Evolutionary conservation across 2,797 vertebrate species (phyloP).

Genomic region (Perodicticus potto): DNA sequence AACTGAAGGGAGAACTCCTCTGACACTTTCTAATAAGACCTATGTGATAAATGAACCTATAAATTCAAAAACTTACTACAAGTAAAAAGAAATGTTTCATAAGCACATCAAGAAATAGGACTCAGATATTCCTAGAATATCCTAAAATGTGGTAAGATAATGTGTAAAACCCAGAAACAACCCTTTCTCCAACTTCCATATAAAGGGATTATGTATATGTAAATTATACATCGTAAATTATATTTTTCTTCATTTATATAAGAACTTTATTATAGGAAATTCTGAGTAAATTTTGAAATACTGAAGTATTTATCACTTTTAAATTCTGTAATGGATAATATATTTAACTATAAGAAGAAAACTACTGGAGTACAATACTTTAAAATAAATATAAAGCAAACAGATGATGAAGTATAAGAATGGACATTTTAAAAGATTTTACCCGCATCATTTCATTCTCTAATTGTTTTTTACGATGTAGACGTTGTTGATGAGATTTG

Average conservation of each 20-base stretch:
- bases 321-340: conserved; percentile 28
- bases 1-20: conserved; percentile 5
- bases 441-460: conserved; percentile 99
- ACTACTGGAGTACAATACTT: conserved; percentile 21
- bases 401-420: conserved; percentile 65
- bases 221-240: conserved; percentile 14
- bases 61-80: conserved; percentile 22
- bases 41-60: conserved; percentile 43
- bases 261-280: conserved; percentile 61
- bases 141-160: conserved; percentile 39
- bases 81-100: conserved; percentile 37
- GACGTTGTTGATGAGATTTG: conserved; percentile 97
- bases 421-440: conserved; percentile 85
- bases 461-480: conserved; percentile 96
- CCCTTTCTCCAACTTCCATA: conserved; percentile 35
- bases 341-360: conserved; percentile 17
- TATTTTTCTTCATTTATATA: conserved; percentile 55
- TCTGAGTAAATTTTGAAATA: conserved; percentile 64
- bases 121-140: conserved; percentile 29
- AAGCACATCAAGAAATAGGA: background rate
- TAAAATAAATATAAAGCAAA: conserved; percentile 61
- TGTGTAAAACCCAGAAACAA: conserved; percentile 41
- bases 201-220: conserved; percentile 20
- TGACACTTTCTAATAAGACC: conserved; percentile 56
- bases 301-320: conserved; percentile 58